Conservation (phyloP, 2,888 invertebrate genomes). For the Dasysyrphus tricinctus region DNA sequence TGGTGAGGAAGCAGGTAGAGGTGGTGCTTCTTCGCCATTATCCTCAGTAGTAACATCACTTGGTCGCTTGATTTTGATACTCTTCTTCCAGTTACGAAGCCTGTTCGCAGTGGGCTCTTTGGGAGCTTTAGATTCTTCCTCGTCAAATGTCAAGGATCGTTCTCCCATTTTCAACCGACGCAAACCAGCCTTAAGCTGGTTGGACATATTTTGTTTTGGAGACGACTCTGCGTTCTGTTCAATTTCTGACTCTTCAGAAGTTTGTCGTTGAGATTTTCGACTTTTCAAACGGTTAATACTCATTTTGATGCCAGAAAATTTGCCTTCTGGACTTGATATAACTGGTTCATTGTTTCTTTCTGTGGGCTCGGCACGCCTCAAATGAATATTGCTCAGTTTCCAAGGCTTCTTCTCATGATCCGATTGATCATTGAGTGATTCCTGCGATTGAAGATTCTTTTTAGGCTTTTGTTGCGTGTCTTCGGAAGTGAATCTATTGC, state of each 20-base stretch:
- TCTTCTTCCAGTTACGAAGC: conserved; percentile 80
- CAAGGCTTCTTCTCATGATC: conserved; percentile 56
- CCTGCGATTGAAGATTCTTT: conserved; percentile 38
- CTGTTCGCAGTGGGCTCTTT: conserved; percentile 67
- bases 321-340: conserved; percentile 60
- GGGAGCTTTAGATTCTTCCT: conserved; percentile 58
- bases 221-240: conserved; percentile 67
- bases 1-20: conserved; percentile 42
- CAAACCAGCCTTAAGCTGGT: conserved; percentile 78
- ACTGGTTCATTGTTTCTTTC: conserved; percentile 28
- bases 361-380: conserved; percentile 8
- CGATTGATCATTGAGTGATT: conserved; percentile 49
- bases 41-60: conserved; percentile 42
- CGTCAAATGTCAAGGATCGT: conserved; percentile 70
- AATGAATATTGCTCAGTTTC: conserved; percentile 46
- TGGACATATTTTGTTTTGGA: conserved; percentile 56
- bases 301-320: conserved; percentile 76
- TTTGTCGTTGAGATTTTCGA: conserved; percentile 66
- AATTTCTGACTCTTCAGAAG: conserved; percentile 47
- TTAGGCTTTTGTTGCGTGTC: conserved; percentile 35
- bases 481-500: conserved; percentile 50
- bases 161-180: conserved; percentile 78
- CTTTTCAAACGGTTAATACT: conserved; percentile 80
- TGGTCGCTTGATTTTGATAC: conserved; percentile 77
- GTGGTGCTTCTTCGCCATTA: neutral